phyloP scores from a whole-genome alignment of 2,797 vertebrate species.

The Semotilus atromaculatus region DNA sequence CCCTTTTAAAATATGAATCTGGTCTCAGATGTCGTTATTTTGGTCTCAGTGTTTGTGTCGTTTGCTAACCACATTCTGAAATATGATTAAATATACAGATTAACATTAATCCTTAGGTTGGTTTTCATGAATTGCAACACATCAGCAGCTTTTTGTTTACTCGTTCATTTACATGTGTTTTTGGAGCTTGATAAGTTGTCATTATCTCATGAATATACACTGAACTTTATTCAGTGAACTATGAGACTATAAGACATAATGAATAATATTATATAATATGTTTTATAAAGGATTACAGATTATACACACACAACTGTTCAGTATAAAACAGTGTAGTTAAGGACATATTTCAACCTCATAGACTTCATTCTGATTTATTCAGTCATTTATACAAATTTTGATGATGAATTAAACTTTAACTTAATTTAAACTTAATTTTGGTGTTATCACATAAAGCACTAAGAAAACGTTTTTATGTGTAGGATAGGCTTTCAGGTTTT shows the following conservation, averaged over 20 bases:
- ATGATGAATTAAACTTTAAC: not conserved
- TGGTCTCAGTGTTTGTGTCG: not conserved
- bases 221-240: not conserved
- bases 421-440: no score
- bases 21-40: not conserved
- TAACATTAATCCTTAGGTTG: not conserved
- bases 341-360: not conserved
- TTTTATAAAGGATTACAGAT: not conserved
- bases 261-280: no score
- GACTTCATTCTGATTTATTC: not conserved
- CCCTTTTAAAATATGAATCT: not conserved
- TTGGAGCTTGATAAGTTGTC: not conserved
- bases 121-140: slow-evolving; percentile 9
- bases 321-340: not conserved
- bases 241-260: not conserved
- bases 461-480: no score
- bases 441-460: not conserved
- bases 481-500: not conserved
- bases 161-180: not conserved
- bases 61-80: slow-evolving; percentile 1
- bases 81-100: slow-evolving; percentile 2
- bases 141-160: not conserved
- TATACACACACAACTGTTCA: not conserved
- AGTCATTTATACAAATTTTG: not conserved
- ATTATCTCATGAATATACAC: no score